A percentile compares a stretch with the other conserved stretches of the same genome.
Evolutionary conservation across 2,797 vertebrate genomes (phyloP).

Genomic region (Sebastes cheni): DNA sequence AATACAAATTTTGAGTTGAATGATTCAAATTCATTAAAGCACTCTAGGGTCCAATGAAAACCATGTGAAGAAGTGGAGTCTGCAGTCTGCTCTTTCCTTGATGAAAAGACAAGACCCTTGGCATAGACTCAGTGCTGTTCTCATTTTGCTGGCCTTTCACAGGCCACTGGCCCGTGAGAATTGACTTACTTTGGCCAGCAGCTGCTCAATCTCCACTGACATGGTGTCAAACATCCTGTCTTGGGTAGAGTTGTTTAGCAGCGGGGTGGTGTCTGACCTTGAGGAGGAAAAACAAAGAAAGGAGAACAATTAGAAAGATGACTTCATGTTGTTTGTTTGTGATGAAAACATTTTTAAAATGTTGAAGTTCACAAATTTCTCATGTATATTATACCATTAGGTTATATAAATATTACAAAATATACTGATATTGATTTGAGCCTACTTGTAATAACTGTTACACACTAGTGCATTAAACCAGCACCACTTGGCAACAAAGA

Average conservation of each 20-base stretch:
- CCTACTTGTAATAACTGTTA: no score
- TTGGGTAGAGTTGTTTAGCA: slow-evolving; percentile 96
- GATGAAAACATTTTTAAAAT: no score
- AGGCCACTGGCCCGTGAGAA: not conserved
- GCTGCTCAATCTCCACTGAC: slow-evolving; percentile 97
- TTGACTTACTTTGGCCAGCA: slow-evolving; percentile 91
- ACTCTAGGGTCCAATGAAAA: not conserved
- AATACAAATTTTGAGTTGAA: not conserved
- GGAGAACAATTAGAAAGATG: not conserved
- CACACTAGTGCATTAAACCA: not conserved
- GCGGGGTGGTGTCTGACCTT: slow-evolving; percentile 95
- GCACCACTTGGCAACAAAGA: not conserved
- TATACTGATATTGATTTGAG: no score
- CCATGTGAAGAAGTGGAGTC: not conserved
- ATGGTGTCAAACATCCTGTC: slow-evolving; percentile 99
- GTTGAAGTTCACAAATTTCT: not conserved
- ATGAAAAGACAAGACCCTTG: slow-evolving; percentile 1
- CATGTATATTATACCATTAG: not conserved
- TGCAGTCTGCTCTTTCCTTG: not conserved
- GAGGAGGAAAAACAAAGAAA: slow-evolving; percentile 2
- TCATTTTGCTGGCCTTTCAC: slow-evolving; percentile 5
- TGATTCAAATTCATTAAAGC: not conserved
- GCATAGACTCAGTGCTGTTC: slow-evolving; percentile 7
- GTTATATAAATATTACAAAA: no score
- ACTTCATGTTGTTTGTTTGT: not conserved